Evolutionary conservation across 1,140 invertebrate genomes (phyloP).

Genomic region (Scaptomyza graminum): DNA sequence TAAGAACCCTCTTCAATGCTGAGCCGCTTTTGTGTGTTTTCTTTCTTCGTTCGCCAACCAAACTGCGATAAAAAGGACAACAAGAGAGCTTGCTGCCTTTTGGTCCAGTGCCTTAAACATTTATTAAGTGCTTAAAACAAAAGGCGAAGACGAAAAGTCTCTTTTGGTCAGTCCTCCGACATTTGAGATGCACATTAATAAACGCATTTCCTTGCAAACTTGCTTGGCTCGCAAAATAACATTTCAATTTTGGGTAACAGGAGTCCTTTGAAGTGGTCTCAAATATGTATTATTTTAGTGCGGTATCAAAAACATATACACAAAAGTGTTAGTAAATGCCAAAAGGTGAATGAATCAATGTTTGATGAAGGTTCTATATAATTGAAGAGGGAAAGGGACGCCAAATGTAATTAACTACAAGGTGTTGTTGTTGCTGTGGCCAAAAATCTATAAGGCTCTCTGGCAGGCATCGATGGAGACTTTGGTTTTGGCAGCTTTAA

Average conservation of each 20-base stretch:
- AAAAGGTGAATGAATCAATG: background rate
- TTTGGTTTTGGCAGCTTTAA: constrained; percentile 20
- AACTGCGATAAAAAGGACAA: constrained; percentile 74
- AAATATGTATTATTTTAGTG: constrained; percentile 51
- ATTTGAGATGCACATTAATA: constrained; percentile 54
- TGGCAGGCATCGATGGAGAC: background rate
- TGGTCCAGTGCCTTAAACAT: constrained; percentile 22
- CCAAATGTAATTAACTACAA: constrained; percentile 18
- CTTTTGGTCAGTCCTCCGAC: constrained; percentile 30
- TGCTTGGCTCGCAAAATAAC: constrained; percentile 20
- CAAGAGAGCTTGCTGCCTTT: constrained; percentile 10
- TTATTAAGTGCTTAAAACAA: constrained; percentile 21
- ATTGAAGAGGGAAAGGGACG: background rate
- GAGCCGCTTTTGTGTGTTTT: constrained; percentile 46
- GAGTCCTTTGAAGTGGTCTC: constrained; percentile 19
- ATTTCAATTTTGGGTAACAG: constrained; percentile 32
- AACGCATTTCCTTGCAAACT: constrained; percentile 18
- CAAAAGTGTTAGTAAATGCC: constrained; percentile 47
- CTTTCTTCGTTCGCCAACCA: background rate
- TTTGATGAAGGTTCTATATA: constrained; percentile 3
- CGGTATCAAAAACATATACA: constrained; percentile 59
- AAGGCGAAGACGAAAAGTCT: background rate
- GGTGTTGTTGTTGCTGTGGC: background rate
- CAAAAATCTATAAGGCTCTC: constrained; percentile 7
- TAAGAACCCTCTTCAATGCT: constrained; percentile 71